A percentile compares a stretch with the other conserved stretches of the same genome.
Evolutionary conservation across 2,113 vertebrate genomes (phyloP).

Genomic region (Mustela lutreola): DNA sequence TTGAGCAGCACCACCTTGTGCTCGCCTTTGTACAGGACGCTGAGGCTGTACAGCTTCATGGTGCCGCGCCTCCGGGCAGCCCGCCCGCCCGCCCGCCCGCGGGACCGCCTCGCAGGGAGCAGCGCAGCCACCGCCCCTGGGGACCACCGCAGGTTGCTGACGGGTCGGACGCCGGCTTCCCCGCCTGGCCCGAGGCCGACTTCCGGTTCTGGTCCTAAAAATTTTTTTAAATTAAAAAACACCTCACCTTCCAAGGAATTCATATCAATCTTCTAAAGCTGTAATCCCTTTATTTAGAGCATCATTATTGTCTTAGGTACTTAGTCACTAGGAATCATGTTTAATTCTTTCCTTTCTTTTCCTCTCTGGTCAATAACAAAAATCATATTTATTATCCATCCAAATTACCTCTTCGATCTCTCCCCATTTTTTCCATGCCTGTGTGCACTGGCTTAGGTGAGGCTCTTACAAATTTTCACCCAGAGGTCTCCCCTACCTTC

Average conservation of each 20-base stretch:
- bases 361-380: not conserved
- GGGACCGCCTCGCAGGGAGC: not conserved
- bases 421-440: not conserved
- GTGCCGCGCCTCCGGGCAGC: not conserved
- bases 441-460: not conserved
- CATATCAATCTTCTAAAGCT: not conserved
- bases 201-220: conserved; percentile 67
- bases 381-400: not conserved
- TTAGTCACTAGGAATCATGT: not conserved
- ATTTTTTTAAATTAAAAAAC: not conserved
- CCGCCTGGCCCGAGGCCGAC: not conserved
- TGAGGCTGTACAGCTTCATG: conserved; percentile 98
- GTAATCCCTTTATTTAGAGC: not conserved
- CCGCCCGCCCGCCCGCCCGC: not conserved
- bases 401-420: not conserved
- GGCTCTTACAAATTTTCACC: not conserved
- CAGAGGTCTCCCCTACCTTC: not conserved
- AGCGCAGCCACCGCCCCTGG: not conserved
- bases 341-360: not conserved
- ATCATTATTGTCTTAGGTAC: not conserved
- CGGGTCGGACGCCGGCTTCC: not conserved
- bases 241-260: not conserved
- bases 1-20: conserved; percentile 92
- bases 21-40: conserved; percentile 92
- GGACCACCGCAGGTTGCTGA: not conserved